phyloP scores from a whole-genome alignment of 2,888 invertebrate genomes.

The Aphrophora alni region DNA sequence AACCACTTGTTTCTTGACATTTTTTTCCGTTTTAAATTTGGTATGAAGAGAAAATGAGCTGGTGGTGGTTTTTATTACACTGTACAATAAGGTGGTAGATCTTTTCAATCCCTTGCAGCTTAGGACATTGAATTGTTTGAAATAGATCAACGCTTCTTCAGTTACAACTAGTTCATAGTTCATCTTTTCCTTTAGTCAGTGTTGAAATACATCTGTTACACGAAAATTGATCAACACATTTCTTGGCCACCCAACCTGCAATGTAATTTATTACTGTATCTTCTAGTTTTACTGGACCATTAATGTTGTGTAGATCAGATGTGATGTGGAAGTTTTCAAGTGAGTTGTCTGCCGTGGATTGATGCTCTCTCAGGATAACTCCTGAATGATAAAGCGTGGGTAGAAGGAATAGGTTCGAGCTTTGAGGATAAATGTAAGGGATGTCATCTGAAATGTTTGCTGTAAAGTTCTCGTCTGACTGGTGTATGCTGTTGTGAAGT shows the following conservation, averaged over 20 bases:
- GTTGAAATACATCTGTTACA: not conserved
- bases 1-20: not conserved
- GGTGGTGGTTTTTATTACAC: no score
- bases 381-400: no score
- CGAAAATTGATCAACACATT: not conserved
- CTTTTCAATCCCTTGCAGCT: no score
- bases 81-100: no score
- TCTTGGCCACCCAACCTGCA: constrained; percentile 16
- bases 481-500: not conserved
- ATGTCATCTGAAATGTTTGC: not conserved
- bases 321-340: no score
- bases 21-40: no score
- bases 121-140: no score
- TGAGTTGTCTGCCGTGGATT: no score
- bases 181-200: not conserved
- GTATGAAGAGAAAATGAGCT: no score
- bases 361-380: no score
- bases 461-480: not conserved
- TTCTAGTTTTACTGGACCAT: not conserved
- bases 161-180: not conserved
- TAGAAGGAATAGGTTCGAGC: no score
- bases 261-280: constrained; percentile 10
- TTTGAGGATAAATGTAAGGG: not conserved
- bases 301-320: no score
- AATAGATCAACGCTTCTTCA: not conserved